Conservation (phyloP, 2,113 vertebrate genomes). For the Sminthopsis crassicaudata region DNA sequence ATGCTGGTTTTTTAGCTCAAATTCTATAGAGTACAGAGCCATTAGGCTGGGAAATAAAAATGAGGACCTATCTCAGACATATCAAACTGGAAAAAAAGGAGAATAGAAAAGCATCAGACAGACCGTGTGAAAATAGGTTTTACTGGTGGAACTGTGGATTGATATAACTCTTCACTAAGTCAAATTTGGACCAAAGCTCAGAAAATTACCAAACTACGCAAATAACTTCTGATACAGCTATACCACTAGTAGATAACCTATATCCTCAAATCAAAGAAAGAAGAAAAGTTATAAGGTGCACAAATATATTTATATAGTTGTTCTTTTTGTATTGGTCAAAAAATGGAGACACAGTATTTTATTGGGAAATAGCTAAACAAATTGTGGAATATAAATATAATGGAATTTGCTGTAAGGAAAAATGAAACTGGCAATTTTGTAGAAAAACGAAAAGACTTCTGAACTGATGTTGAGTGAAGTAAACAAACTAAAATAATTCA, state of each 20-base stretch:
- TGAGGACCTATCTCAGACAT: neutral
- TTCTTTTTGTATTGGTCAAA: neutral
- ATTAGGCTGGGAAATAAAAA: neutral
- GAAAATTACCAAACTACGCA: neutral
- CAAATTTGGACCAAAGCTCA: neutral
- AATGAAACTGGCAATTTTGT: neutral
- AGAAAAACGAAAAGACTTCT: neutral
- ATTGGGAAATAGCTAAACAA: neutral
- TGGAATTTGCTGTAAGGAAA: neutral
- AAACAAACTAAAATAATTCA: neutral
- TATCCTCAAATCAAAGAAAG: neutral
- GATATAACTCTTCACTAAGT: neutral
- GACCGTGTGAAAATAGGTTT: neutral
- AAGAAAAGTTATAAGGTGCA: neutral
- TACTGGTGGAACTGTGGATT: neutral
- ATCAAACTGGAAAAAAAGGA: too few species aligned
- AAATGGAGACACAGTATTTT: neutral
- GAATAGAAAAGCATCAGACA: neutral
- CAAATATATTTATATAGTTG: neutral
- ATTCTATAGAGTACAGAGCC: neutral
- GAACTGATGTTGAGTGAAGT: neutral
- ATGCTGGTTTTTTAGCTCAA: neutral
- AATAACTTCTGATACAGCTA: neutral
- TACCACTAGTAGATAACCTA: neutral
- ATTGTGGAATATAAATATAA: neutral